phyloP scores from a whole-genome alignment of 2,888 invertebrate species.

The Agonopterix subpropinquella region DNA sequence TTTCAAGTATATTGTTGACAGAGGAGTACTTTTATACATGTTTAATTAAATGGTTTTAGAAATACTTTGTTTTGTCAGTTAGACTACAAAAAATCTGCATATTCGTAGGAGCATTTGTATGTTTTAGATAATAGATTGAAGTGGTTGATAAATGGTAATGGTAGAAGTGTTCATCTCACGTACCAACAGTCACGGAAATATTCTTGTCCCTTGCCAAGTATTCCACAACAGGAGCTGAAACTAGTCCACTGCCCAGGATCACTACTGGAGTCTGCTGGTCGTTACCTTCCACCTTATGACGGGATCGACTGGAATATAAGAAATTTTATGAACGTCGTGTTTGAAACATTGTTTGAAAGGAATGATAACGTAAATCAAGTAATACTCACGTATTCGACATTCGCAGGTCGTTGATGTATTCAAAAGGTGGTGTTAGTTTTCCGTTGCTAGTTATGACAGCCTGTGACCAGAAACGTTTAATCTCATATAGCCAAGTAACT shows the following conservation, averaged over 20 bases:
- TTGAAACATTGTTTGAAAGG: neutral
- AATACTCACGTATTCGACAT: constrained; percentile 75
- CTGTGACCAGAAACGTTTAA: constrained; percentile 52
- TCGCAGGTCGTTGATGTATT: constrained; percentile 95
- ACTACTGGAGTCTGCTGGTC: constrained; percentile 84
- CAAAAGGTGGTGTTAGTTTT: constrained; percentile 90
- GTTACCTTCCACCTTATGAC: constrained; percentile 82
- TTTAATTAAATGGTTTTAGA: too few species aligned
- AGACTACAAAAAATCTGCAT: too few species aligned
- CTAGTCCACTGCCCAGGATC: constrained; percentile 96
- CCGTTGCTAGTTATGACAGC: constrained; percentile 99
- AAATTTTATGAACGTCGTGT: neutral
- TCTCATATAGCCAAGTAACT: neutral
- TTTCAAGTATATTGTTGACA: too few species aligned
- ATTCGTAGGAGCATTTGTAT: too few species aligned
- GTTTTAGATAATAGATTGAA: too few species aligned
- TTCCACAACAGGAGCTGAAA: constrained; percentile 95
- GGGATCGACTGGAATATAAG: constrained; percentile 74
- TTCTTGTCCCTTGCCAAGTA: constrained; percentile 90
- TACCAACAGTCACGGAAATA: constrained; percentile 88
- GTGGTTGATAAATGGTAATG: neutral
- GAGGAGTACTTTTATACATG: too few species aligned
- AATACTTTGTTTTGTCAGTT: too few species aligned
- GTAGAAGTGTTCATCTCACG: neutral
- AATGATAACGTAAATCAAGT: neutral